phyloP scores from a whole-genome alignment of 1,140 invertebrate genomes.

The Macrotrachela quadricornifera region DNA sequence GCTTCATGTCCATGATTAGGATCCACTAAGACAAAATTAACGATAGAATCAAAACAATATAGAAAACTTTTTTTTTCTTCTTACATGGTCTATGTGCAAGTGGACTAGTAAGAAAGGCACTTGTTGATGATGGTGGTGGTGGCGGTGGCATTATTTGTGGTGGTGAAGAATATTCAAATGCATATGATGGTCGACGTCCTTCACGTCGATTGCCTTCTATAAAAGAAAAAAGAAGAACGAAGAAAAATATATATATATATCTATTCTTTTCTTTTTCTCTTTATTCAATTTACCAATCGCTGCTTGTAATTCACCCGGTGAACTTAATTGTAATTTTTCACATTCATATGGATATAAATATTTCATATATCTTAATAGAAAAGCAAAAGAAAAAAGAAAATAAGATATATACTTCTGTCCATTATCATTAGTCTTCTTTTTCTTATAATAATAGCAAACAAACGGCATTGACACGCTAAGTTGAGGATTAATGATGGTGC shows the following conservation, averaged over 20 bases:
- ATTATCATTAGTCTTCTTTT: no score
- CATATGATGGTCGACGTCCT: conserved; percentile 69
- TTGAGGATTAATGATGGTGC: no score
- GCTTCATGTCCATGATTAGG: conserved; percentile 6
- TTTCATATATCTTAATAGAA: conserved; percentile 80
- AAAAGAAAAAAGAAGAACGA: no score
- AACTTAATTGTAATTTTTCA: conserved; percentile 73
- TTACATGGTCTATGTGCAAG: background rate
- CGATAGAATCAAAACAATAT: no score
- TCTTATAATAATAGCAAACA: no score
- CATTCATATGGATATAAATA: conserved; percentile 98
- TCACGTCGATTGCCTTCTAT: conserved; percentile 81
- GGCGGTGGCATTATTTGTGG: background rate
- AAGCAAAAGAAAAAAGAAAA: conserved; percentile 4
- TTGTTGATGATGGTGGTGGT: background rate
- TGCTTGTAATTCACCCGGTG: conserved; percentile 69
- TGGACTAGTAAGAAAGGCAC: background rate
- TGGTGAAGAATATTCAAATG: conserved; percentile 37
- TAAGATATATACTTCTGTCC: background rate
- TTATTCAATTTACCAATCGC: conserved; percentile 77
- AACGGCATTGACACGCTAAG: no score
- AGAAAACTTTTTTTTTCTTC: background rate
- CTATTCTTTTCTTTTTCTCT: no score
- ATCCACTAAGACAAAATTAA: background rate
- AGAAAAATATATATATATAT: no score